Conservation (phyloP, 2,888 invertebrate genomes). For the Protophormia terraenovae region DNA sequence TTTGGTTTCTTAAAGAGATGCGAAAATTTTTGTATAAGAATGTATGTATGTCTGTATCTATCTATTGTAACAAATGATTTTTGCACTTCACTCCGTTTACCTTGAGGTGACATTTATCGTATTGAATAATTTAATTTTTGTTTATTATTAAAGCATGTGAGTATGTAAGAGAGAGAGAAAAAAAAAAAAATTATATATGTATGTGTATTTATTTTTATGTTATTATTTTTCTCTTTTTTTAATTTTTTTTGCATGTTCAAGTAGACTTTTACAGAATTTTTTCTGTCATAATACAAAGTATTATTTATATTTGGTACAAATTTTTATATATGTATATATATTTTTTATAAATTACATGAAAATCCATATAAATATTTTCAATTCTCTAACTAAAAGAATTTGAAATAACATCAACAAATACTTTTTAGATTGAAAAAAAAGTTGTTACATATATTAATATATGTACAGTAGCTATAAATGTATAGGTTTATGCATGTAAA, state of each 20-base stretch:
- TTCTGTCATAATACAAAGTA: not conserved
- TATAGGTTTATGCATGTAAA: too few species aligned
- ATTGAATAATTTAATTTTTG: not conserved
- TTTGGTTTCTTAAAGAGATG: not conserved
- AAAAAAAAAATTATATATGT: not conserved
- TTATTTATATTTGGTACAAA: not conserved
- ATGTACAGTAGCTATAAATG: too few species aligned
- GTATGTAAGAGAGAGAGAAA: not conserved
- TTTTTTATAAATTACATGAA: not conserved
- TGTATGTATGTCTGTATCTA: not conserved
- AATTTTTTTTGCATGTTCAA: not conserved
- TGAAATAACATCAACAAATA: not conserved
- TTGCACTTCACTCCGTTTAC: not conserved
- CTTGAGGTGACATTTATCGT: not conserved
- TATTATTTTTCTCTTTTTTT: not conserved
- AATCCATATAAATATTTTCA: not conserved
- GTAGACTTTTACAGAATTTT: not conserved
- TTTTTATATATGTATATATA: not conserved
- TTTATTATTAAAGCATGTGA: not conserved
- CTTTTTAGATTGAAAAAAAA: not conserved
- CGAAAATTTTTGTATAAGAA: not conserved
- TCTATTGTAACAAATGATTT: not conserved
- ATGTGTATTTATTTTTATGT: not conserved
- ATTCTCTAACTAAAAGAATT: not conserved
- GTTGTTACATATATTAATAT: too few species aligned